Base-by-base conservation (phyloP, 2,888 invertebrate species). In the Trissoscelio sp. region DNA sequence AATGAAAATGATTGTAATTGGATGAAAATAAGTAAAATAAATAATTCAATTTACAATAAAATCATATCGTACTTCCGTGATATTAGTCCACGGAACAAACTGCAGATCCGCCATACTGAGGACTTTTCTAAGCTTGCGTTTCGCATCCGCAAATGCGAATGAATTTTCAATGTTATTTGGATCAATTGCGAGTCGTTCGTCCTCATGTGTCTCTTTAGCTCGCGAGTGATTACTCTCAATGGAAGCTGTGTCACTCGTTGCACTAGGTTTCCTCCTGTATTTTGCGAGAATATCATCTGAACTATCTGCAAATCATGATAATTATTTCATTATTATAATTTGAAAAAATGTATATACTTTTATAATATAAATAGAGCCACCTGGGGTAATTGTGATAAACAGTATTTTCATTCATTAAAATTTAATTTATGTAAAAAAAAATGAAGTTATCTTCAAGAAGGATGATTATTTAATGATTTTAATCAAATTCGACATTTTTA, bases 221-320 rank as follows among this genome's bases (percentile, higher is more conserved):
- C 91, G 89, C 0, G 91, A 91, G 42, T 91, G 89, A 81, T 88
- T 90, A 75, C 90, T 92, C 53, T 91, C 91, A 2, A 90, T 88
- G 3, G 92, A 91, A 6, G 93, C 92, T 72, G 93, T 93, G 84
- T 93, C 93, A 31, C 93, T 93, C 64, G 93, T 93, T 14, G 92
- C 92, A 81, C 94, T 93, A 70, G 94, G 93, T 89, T 95, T 94
- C 84, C 95, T 94, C 2, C 98, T 93, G 92, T 99, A 99, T 92
- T 98, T 99, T 44, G 97, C 98, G 84, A 99, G 93, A 88, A 99
- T 99, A 88, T 98, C 98, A 88, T 98, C 98, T 0, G 96, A 95
- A 34, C 95, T 95, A 92, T 97, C 97, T 89, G 62, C 6, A 34
- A 58, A 31, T 9, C 4, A 44, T 44, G 11, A 14, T 16, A 20